phyloP scores from a whole-genome alignment of 2,888 invertebrate genomes.

The Eustalomyia histrio region DNA sequence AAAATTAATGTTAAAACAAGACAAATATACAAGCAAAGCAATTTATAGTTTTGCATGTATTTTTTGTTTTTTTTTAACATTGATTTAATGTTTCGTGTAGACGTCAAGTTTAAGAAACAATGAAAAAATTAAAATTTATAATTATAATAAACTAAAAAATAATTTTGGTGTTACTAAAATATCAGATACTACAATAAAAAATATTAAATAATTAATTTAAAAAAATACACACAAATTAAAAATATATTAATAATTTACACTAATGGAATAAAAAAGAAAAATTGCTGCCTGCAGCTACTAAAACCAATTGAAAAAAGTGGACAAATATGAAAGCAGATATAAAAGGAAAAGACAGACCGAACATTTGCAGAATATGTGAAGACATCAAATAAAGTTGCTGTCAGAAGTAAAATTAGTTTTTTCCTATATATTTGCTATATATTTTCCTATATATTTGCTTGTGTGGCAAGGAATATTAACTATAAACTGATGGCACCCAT shows the following conservation, averaged over 20 bases:
- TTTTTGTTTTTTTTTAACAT: too few relatives aligned
- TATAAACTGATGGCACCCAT: too few relatives aligned
- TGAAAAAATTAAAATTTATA: slow-evolving; percentile 7
- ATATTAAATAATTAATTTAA: not conserved
- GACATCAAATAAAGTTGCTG: too few relatives aligned
- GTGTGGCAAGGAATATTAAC: too few relatives aligned
- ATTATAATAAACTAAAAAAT: slow-evolving; percentile 41
- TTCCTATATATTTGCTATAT: too few relatives aligned
- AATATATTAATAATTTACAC: not conserved
- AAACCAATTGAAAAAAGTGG: slow-evolving; percentile 33
- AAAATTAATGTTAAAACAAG: too few relatives aligned
- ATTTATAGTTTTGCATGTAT: too few relatives aligned
- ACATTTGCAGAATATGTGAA: slow-evolving; percentile 5
- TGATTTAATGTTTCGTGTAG: too few relatives aligned
- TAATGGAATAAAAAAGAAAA: slow-evolving; percentile 18
- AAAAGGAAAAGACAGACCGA: slow-evolving; percentile 25
- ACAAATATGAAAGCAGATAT: slow-evolving; percentile 5
- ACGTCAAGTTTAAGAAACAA: too few relatives aligned
- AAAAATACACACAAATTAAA: slow-evolving; percentile 14
- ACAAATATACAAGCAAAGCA: too few relatives aligned
- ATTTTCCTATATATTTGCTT: too few relatives aligned
- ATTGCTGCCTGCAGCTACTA: slow-evolving; percentile 63
- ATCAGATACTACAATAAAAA: slow-evolving; percentile 11
- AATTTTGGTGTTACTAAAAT: slow-evolving; percentile 53
- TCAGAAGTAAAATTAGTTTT: too few relatives aligned